Percentiles rank a stretch among this genome's conserved stretches.
Conservation (phyloP, 2,797 vertebrate species). For the Ambastaia sidthimunki region DNA sequence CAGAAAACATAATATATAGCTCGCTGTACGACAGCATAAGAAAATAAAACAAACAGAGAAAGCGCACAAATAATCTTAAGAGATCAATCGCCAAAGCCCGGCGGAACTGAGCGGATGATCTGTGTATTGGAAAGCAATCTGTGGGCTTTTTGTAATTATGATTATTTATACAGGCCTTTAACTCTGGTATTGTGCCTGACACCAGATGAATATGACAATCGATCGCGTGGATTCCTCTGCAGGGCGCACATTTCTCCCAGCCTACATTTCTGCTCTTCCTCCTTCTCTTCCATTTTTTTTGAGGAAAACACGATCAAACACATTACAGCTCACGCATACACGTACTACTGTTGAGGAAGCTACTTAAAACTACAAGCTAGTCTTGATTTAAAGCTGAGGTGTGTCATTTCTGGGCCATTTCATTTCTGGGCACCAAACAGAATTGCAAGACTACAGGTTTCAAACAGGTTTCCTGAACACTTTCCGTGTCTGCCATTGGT, state of each 20-base stretch:
- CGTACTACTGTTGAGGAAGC: no score
- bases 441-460: not conserved
- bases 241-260: conserved; percentile 76
- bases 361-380: not conserved
- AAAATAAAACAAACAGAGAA: conserved; percentile 64
- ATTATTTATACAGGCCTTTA: conserved; percentile 81
- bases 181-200: conserved; percentile 70
- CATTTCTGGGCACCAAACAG: not conserved
- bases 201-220: conserved; percentile 77
- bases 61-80: conserved; percentile 53
- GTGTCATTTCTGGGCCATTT: no score
- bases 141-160: conserved; percentile 79
- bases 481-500: no score
- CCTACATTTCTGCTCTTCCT: conserved; percentile 58
- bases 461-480: no score
- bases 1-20: conserved; percentile 57
- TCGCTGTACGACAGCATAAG: conserved; percentile 54
- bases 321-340: not conserved
- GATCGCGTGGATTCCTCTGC: conserved; percentile 81
- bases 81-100: conserved; percentile 81
- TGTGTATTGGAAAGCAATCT: conserved; percentile 82
- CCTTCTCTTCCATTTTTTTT: conserved; percentile 50
- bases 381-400: not conserved
- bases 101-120: conserved; percentile 79
- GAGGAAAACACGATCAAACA: conserved; percentile 37